Evolutionary conservation across 2,888 invertebrate species (phyloP), one percentile per base, ranked within the genome.

Genomic region (Ischnura elegans): DNA sequence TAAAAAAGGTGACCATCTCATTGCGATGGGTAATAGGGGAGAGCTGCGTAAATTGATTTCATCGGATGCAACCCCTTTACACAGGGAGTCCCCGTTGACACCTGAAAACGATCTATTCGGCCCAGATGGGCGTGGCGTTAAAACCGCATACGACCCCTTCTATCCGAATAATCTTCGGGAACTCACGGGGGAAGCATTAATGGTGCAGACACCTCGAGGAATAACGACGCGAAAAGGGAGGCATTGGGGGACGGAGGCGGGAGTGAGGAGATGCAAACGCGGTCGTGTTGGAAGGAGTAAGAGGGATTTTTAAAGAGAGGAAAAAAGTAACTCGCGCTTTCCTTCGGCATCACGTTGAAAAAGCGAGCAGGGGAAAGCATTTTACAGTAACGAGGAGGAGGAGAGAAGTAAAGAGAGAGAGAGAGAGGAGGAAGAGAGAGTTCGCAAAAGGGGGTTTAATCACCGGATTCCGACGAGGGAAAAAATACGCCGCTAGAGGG

Each of bases 361-460:
- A 19, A 36, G 25, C 21, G 36, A 36, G 36, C 29, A 36, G 3
- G 25, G 76, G 76, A 76, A 36, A 61, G 61, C 36, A 76, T 76
- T 76, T 76, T 76, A 76, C 36, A 51, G 51, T 10, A 76, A 76
- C 76, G 76, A 76, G 61, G 61, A n/a, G n/a, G 13, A 51, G 51
- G 51, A 51, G 51, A 51, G 51, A 19, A 19, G 13, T 19, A 19
- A 19, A 51, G 51, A 8, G 47, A 51, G 51, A 51, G 51, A 51
- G 51, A 10, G 4, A 51, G 51, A 19, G 51, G n/a, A n/a, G n/a
- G n/a, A n/a, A n/a, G n/a, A n/a, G 25, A 61, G 61, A 6, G 36
- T 76, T 36, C 36, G 76, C 76, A 76, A 76, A 61, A 76, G 36
- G 76, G 36, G 76, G 76, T 76, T 76, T 76, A 76, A 76, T 76